These are phyloP conservation scores for Oncorhynchus kisutch DNA, from an alignment of 2,113 vertebrate species.

Conservation along the genomic window DNA sequence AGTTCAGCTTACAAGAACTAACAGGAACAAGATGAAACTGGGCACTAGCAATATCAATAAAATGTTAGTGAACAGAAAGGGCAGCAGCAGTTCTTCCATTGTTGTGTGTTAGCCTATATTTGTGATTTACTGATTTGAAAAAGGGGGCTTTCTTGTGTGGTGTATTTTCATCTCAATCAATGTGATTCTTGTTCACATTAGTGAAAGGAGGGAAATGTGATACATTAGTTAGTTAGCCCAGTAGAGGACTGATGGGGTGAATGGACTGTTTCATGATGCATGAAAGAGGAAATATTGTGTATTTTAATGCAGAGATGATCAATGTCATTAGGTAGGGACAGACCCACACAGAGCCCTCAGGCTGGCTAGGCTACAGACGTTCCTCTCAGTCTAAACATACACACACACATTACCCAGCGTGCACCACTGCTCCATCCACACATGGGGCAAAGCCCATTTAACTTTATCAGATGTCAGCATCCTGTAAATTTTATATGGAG, in stretches of 20 bases:
- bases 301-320: constrained; percentile 6
- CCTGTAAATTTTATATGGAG: constrained; percentile 60
- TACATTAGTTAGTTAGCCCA: not conserved
- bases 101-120: not conserved
- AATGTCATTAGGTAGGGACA: not conserved
- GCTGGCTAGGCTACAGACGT: not conserved
- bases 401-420: constrained; percentile 4
- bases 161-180: not conserved
- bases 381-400: not conserved
- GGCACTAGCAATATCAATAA: not conserved
- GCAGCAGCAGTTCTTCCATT: not conserved
- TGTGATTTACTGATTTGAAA: not conserved
- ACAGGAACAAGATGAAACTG: not conserved
- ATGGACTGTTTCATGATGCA: constrained; percentile 7
- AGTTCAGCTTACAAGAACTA: not conserved
- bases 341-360: not conserved
- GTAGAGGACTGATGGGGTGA: not conserved
- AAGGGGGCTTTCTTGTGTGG: not conserved
- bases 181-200: constrained; percentile 4
- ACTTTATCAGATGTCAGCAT: constrained; percentile 33
- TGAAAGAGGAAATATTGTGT: constrained; percentile 7
- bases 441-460: constrained; percentile 18
- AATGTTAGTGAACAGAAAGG: not conserved
- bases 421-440: constrained; percentile 3
- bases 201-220: not conserved